Conservation (phyloP, 2,888 invertebrate species). For the Hydroisotoma schaefferi region DNA sequence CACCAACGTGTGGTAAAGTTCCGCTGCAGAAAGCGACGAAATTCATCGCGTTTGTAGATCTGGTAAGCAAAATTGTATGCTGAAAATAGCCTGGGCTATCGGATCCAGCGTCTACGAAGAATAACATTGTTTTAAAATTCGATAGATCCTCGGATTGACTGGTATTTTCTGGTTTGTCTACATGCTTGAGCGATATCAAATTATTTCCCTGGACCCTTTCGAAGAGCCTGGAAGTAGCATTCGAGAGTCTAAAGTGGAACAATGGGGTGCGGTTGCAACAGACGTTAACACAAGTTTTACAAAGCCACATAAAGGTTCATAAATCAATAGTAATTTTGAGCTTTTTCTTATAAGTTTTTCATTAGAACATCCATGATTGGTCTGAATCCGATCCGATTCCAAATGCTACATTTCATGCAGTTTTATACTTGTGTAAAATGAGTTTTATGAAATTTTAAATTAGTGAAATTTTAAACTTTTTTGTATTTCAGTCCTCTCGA, state of each 20-base stretch:
- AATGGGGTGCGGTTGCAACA: slow-evolving; percentile 4
- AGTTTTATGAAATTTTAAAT: too few species aligned
- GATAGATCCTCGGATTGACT: slow-evolving; percentile 35
- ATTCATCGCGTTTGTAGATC: slow-evolving; percentile 35
- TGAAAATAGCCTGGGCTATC: not conserved
- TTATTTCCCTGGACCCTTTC: slow-evolving; percentile 39
- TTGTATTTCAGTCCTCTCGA: slow-evolving; percentile 13
- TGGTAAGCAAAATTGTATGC: slow-evolving; percentile 23
- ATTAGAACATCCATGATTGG: too few species aligned
- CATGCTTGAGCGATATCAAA: slow-evolving; percentile 32
- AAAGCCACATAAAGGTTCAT: too few species aligned
- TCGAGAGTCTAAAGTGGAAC: not conserved
- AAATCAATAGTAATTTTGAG: too few species aligned
- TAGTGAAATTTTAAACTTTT: too few species aligned
- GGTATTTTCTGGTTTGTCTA: slow-evolving; percentile 40
- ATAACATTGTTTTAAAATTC: not conserved
- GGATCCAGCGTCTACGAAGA: not conserved
- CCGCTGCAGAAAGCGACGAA: slow-evolving; percentile 27
- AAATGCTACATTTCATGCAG: too few species aligned
- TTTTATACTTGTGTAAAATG: too few species aligned
- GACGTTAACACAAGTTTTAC: too few species aligned
- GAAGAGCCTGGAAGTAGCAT: slow-evolving; percentile 18
- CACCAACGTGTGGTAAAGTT: slow-evolving; percentile 34
- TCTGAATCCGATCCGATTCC: too few species aligned
- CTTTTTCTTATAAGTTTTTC: too few species aligned